Base-by-base conservation (phyloP, 2,797 vertebrate genomes). In the Oreonectes daqikongensis region DNA sequence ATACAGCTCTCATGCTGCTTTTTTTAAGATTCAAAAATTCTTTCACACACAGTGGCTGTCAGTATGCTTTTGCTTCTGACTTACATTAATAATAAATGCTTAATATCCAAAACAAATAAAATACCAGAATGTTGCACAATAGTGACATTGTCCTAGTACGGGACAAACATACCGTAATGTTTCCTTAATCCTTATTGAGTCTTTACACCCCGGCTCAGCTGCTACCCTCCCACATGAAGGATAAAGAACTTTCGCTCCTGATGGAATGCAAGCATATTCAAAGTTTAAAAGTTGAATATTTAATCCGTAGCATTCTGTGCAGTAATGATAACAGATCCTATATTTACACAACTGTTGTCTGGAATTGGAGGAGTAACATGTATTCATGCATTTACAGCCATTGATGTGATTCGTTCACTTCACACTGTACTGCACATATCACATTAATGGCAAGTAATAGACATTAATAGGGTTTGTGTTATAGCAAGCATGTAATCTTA, bases 401-500 rank as follows among this genome's bases (percentile, higher is more conserved):
- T 35, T 35, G 2, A 9, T 12, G 15, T 60, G 15, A 30, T 30
- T 18, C 32, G 26, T 55, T 20, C 61, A 55, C 17, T 30, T 17
- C 5, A 17, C 42, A 53, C 14, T 44, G 50, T 32, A 57, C 14
- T 44, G 50, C 38, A 57, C 35, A 32, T 57, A 4, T 24, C 35
- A 40, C 15, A 57, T 55, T 24, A 32, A 57, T 32, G 38, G 63
- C 7, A 57, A 55, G 61, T 42, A 11, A n/a, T 35, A 55, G 15
- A 0, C 61, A 30, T 42, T 11, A 65, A 55, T 22, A 24, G 28
- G 15, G 28, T 60, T 35, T 35, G 9, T 28, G 28, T 61, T 69
- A 52, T 30, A 42, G 28, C 46, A 70, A 64, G 67, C 46, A 68
- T 20, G 44, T 50, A 42, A 69, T 65, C 7, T 65, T 2, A 40